A percentile compares a stretch with the other conserved stretches of the same genome.
phyloP scores from a whole-genome alignment of 2,797 vertebrate genomes.

The Anniella stebbinsi region DNA sequence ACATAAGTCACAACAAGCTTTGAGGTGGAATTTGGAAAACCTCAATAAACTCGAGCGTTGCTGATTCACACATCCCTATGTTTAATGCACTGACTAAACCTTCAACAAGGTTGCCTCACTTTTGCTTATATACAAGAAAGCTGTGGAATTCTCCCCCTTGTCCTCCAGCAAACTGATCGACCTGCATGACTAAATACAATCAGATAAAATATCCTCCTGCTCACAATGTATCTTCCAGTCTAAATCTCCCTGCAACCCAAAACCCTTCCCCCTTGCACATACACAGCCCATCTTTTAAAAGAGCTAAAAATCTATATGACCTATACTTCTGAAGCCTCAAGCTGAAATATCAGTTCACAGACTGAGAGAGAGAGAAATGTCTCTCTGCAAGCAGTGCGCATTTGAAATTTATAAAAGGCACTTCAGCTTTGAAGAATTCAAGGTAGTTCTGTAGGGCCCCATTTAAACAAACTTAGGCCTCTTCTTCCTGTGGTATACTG shows the following conservation, averaged over 20 bases:
- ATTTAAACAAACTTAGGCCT: background rate
- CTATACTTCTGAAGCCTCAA: background rate
- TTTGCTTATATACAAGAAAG: slow-evolving; percentile 14
- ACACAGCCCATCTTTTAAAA: background rate
- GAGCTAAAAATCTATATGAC: slow-evolving; percentile 20
- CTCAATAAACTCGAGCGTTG: too few relatives aligned
- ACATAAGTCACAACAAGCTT: too few relatives aligned
- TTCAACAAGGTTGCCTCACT: slow-evolving; percentile 41
- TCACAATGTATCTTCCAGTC: slow-evolving; percentile 34
- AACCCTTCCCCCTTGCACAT: background rate
- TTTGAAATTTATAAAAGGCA: slow-evolving; percentile 35
- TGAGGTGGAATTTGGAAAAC: too few relatives aligned
- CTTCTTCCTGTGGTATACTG: slow-evolving; percentile 30
- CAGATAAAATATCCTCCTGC: slow-evolving; percentile 18
- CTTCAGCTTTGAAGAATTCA: slow-evolving; percentile 15
- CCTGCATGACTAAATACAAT: slow-evolving; percentile 27
- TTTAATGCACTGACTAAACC: slow-evolving; percentile 12
- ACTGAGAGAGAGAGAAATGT: background rate
- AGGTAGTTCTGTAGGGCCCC: background rate
- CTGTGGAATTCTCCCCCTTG: slow-evolving; percentile 49
- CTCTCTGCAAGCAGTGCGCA: slow-evolving; percentile 3
- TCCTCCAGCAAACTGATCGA: slow-evolving; percentile 47
- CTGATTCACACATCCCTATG: background rate
- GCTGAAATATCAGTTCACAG: slow-evolving; percentile 15
- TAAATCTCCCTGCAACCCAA: slow-evolving; percentile 21